Percentiles rank a stretch among this genome's conserved stretches.
Conservation (phyloP, 2,113 vertebrate genomes). For the Scartelaos histophorus region DNA sequence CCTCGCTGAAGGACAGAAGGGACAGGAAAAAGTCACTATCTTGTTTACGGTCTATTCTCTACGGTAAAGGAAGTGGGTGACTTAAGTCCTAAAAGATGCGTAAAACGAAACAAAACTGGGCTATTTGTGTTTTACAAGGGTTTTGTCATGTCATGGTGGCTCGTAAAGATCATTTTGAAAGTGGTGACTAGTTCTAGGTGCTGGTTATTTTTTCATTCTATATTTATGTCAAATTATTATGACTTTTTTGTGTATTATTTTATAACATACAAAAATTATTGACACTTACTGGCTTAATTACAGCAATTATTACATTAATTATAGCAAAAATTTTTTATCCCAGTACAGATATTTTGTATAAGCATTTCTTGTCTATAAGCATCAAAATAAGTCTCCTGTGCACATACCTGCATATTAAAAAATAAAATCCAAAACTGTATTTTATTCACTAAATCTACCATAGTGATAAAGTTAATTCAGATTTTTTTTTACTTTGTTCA, state of each 20-base stretch:
- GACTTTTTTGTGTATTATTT: neutral
- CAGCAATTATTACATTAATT: too few species aligned
- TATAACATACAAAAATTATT: neutral
- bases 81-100: constrained; percentile 17
- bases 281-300: neutral
- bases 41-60: constrained; percentile 19
- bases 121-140: neutral
- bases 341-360: too few species aligned
- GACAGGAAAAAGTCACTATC: constrained; percentile 24
- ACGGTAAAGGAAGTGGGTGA: constrained; percentile 21
- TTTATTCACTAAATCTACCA: too few species aligned
- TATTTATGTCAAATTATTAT: neutral
- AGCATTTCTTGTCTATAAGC: too few species aligned
- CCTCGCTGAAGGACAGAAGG: constrained; percentile 35
- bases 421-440: too few species aligned
- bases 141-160: neutral
- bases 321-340: too few species aligned
- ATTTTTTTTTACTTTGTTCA: too few species aligned
- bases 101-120: neutral
- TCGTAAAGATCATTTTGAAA: neutral
- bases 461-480: too few species aligned
- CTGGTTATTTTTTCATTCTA: neutral
- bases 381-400: too few species aligned
- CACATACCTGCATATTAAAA: too few species aligned
- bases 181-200: neutral